A percentile compares a stretch with the other conserved stretches of the same genome.
phyloP scores from a whole-genome alignment of 2,888 invertebrate species.

The Cantharis rustica region DNA sequence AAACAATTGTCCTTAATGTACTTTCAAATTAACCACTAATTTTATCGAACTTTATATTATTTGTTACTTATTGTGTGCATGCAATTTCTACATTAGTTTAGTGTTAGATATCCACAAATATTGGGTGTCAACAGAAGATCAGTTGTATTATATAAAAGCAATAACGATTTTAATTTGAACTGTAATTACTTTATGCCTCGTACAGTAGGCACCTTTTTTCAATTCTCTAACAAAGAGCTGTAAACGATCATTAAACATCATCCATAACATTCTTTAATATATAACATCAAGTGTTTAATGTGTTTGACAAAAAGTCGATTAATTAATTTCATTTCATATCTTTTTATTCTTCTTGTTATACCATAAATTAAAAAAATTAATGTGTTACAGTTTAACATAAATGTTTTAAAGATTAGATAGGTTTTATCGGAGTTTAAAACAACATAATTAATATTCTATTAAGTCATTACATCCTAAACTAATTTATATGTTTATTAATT shows the following conservation, averaged over 20 bases:
- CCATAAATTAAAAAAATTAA: not conserved
- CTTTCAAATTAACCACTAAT: constrained; percentile 37
- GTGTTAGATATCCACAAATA: constrained; percentile 37
- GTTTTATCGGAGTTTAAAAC: not conserved
- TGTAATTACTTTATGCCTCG: not conserved
- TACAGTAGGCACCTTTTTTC: not conserved
- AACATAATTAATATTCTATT: not conserved
- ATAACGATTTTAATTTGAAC: not conserved
- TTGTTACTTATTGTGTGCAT: constrained; percentile 39
- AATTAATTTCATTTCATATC: not conserved
- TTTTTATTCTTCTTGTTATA: not conserved
- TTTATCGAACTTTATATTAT: constrained; percentile 37
- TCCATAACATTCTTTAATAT: not conserved
- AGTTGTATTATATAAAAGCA: constrained; percentile 11
- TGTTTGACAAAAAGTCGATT: not conserved
- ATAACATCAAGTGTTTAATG: not conserved
- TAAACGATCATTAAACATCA: not conserved
- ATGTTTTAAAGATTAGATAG: constrained; percentile 5
- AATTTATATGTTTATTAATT: not conserved
- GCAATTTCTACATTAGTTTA: constrained; percentile 45
- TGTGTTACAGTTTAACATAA: not conserved
- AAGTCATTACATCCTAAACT: not conserved
- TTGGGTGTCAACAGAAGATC: constrained; percentile 40
- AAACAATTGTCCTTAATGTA: constrained; percentile 31
- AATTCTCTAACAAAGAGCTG: not conserved